Percentiles rank a stretch among this genome's conserved stretches.
phyloP scores from a whole-genome alignment of 2,888 invertebrate genomes.

The Archips xylosteana region DNA sequence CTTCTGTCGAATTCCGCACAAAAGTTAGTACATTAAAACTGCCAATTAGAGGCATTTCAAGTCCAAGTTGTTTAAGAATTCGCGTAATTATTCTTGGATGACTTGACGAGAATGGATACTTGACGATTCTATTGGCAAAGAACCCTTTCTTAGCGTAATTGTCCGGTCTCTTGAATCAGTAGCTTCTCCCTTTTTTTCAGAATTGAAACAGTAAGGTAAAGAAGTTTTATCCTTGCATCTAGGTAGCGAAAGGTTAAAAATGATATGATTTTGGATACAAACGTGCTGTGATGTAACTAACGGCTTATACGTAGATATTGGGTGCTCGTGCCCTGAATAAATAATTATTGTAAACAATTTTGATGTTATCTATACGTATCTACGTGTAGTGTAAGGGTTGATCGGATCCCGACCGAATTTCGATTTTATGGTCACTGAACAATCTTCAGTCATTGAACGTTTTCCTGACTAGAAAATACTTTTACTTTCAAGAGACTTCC shows the following conservation, averaged over 20 bases:
- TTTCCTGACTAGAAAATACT: conserved; percentile 45
- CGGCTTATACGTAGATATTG: conserved; percentile 23
- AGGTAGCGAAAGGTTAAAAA: not conserved
- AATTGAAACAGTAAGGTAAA: conserved; percentile 2
- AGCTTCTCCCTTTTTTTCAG: not conserved
- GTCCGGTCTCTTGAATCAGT: conserved; percentile 25
- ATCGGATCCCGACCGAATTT: conserved; percentile 46
- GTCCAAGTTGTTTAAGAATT: conserved; percentile 83
- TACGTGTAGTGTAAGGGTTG: conserved; percentile 41
- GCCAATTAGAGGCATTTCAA: conserved; percentile 84
- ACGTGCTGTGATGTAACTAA: conserved; percentile 22
- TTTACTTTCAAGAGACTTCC: conserved; percentile 45
- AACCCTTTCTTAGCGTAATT: conserved; percentile 35
- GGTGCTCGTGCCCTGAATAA: conserved; percentile 37
- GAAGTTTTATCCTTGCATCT: not conserved
- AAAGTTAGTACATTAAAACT: conserved; percentile 85
- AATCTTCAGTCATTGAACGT: conserved; percentile 45
- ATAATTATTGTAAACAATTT: conserved; percentile 41
- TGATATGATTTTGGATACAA: not conserved
- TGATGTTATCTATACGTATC: conserved; percentile 39
- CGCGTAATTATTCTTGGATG: conserved; percentile 80
- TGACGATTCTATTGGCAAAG: conserved; percentile 48
- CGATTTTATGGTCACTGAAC: conserved; percentile 50
- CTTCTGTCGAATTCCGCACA: conserved; percentile 80
- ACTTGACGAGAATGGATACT: conserved; percentile 70